phyloP scores from a whole-genome alignment of 2,888 invertebrate genomes.

The Eristalis arbustorum region DNA sequence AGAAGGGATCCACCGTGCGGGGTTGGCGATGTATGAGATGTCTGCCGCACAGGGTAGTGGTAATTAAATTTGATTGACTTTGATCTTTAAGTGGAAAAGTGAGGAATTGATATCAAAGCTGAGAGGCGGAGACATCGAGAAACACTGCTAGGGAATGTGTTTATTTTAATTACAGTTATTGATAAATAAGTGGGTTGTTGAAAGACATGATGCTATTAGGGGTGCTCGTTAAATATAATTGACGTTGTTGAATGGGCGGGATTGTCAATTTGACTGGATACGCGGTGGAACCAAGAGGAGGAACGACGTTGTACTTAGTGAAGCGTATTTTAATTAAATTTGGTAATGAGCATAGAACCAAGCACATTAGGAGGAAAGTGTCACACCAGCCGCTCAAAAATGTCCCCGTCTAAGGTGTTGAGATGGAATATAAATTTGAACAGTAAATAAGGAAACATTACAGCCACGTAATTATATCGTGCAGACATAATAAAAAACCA shows the following conservation, averaged over 20 bases:
- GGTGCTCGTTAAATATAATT: background rate
- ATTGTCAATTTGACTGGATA: background rate
- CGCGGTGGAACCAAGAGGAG: background rate
- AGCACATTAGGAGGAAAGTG: too few species aligned
- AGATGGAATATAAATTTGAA: too few species aligned
- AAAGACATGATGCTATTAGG: background rate
- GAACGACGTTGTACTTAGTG: background rate
- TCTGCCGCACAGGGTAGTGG: background rate
- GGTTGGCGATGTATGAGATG: background rate
- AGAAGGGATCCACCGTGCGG: background rate
- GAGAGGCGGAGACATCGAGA: constrained; percentile 1
- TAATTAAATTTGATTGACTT: constrained; percentile 31
- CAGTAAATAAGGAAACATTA: too few species aligned
- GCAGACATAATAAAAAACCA: too few species aligned
- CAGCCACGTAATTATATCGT: too few species aligned
- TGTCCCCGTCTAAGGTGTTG: too few species aligned
- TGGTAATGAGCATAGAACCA: too few species aligned
- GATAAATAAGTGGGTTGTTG: background rate
- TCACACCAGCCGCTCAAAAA: too few species aligned
- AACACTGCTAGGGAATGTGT: background rate
- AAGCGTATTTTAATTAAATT: too few species aligned
- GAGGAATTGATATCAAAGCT: constrained; percentile 27
- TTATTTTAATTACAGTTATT: constrained; percentile 7
- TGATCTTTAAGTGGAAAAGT: constrained; percentile 33
- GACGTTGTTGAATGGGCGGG: background rate